Evolutionary conservation across 2,113 vertebrate genomes (phyloP).

Genomic region (Poeciliopsis turrubarensis): DNA sequence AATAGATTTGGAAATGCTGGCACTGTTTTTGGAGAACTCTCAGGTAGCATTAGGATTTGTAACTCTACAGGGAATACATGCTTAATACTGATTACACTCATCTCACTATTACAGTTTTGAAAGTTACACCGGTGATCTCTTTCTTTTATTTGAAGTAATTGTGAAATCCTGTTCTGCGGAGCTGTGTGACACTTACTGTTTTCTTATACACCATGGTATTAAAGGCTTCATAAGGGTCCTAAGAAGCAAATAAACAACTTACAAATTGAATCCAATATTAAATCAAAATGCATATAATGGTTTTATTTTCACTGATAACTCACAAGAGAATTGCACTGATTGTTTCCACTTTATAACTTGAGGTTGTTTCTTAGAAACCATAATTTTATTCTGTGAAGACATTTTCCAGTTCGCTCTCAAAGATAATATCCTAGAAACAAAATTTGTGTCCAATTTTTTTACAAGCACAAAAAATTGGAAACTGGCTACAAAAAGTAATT

Average conservation of each 20-base stretch:
- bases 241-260: no score
- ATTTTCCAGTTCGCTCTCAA: no score
- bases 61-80: background rate
- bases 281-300: background rate
- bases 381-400: no score
- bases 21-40: background rate
- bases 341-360: no score
- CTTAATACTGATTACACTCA: background rate
- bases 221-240: background rate
- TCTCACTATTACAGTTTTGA: background rate
- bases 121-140: background rate
- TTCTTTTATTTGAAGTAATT: background rate
- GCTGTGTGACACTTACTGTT: background rate
- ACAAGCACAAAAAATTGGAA: no score
- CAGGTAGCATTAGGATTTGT: no score
- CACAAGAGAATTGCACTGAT: no score
- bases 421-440: no score
- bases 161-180: background rate
- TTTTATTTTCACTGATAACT: no score
- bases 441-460: no score
- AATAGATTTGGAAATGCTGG: background rate
- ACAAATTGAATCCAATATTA: background rate
- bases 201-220: background rate
- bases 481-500: background rate
- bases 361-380: no score